These are phyloP conservation scores for Chromoteleia sp. DNA, from an alignment of 2,888 invertebrate genomes.

Conservation along the genomic window DNA sequence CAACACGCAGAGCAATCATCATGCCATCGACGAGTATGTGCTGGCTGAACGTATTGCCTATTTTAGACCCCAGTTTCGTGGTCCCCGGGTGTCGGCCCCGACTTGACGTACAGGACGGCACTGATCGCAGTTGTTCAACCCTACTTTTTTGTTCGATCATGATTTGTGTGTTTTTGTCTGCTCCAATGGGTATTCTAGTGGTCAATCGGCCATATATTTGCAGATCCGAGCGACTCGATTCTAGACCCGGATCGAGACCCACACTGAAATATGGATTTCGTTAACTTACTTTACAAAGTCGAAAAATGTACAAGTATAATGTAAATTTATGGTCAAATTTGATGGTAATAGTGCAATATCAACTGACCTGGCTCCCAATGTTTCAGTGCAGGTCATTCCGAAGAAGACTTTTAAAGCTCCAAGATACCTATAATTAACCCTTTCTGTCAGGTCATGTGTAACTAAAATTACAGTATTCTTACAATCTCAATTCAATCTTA, in stretches of 20 bases:
- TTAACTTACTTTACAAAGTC: background rate
- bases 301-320: too few species aligned
- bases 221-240: background rate
- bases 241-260: background rate
- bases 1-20: constrained; percentile 88
- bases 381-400: too few species aligned
- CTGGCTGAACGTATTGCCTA: constrained; percentile 85
- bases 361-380: too few species aligned
- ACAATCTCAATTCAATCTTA: background rate
- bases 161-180: constrained; percentile 7
- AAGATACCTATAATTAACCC: background rate
- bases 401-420: background rate
- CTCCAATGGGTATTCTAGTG: too few species aligned
- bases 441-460: background rate
- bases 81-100: constrained; percentile 53
- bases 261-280: constrained; percentile 9
- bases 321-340: too few species aligned
- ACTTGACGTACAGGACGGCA: constrained; percentile 32
- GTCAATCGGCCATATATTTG: too few species aligned
- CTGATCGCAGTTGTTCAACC: too few species aligned
- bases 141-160: too few species aligned
- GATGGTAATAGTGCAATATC: too few species aligned
- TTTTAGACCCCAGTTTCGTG: constrained; percentile 39
- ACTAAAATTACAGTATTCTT: background rate
- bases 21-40: constrained; percentile 92